These are phyloP conservation scores for Tokudaia muenninki DNA, from an alignment of 2,797 vertebrate genomes.

Conservation along the genomic window DNA sequence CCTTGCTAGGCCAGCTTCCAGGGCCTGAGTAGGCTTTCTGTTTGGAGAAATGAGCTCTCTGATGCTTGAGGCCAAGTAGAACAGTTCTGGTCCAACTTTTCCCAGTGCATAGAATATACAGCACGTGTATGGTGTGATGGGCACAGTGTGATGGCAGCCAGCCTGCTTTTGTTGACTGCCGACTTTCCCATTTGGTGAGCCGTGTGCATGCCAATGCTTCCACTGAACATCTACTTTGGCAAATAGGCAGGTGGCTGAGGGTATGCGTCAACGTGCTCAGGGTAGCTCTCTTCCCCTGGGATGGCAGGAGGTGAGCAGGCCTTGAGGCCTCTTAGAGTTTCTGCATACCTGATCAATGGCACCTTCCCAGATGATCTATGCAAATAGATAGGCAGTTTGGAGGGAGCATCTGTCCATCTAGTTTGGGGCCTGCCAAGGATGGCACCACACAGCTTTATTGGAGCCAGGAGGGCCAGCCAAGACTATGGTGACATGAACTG, in stretches of 20 bases:
- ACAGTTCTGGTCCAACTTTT: not conserved
- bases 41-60: not conserved
- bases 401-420: constrained; percentile 56
- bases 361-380: not conserved
- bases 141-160: accelerated
- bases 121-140: accelerated
- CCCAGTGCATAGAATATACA: not conserved
- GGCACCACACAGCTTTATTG: accelerated
- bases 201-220: not conserved
- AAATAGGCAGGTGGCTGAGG: not conserved
- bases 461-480: constrained; percentile 9
- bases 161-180: not conserved
- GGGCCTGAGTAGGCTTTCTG: not conserved
- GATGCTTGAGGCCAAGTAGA: not conserved
- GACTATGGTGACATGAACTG: not conserved
- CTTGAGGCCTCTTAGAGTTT: not conserved
- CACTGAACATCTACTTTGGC: not conserved
- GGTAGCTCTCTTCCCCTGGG: not conserved
- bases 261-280: accelerated
- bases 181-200: not conserved
- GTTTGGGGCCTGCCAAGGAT: constrained; percentile 6
- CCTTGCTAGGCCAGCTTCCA: not conserved
- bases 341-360: accelerated
- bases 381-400: not conserved
- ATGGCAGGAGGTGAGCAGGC: accelerated